Percentiles rank a stretch among this genome's conserved stretches.
Conservation (phyloP, 2,113 vertebrate genomes). For the Xiphorhynchus elegans region DNA sequence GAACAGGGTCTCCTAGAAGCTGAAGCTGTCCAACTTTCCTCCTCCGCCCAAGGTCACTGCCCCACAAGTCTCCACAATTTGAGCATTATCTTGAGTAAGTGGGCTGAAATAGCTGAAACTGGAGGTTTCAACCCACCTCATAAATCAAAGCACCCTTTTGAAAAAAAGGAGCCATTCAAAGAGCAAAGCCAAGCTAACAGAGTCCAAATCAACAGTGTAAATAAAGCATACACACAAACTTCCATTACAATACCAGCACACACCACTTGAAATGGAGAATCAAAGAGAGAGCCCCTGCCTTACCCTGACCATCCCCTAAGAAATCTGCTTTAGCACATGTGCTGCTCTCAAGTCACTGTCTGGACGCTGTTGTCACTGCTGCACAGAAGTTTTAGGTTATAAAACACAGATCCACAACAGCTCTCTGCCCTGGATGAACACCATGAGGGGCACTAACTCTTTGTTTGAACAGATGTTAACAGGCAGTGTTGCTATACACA, state of each 20-base stretch:
- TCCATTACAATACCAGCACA: background rate
- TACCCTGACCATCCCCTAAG: background rate
- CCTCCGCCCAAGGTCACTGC: background rate
- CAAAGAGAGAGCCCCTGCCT: background rate
- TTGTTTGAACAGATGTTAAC: background rate
- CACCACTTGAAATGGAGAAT: background rate
- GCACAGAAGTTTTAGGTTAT: background rate
- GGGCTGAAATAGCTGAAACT: conserved; percentile 22
- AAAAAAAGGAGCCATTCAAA: background rate
- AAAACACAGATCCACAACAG: background rate
- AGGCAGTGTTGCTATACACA: background rate
- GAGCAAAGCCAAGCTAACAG: background rate
- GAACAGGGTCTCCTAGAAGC: background rate
- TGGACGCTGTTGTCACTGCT: accelerated
- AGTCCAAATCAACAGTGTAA: background rate
- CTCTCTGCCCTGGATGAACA: background rate
- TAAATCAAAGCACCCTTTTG: background rate
- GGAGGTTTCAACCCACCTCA: background rate
- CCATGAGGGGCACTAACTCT: background rate
- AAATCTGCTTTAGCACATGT: background rate
- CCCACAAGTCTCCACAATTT: background rate
- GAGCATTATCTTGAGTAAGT: background rate
- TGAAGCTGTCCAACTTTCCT: background rate
- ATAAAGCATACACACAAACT: background rate
- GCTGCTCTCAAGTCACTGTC: background rate